Evolutionary conservation across 2,113 vertebrate genomes (phyloP).

Genomic region (Pterophyllum scalare): DNA sequence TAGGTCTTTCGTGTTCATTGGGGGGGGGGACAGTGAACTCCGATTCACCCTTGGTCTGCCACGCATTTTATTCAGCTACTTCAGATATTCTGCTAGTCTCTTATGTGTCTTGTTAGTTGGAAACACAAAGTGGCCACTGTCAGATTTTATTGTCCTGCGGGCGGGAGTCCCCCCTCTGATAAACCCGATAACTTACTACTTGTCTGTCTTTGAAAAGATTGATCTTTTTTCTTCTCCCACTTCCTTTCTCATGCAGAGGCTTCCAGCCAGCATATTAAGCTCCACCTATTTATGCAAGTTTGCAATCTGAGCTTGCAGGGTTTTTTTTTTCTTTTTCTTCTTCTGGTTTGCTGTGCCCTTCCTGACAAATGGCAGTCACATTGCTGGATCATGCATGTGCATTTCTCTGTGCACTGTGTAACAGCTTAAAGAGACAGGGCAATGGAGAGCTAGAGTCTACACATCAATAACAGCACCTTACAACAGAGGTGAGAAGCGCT

Average conservation of each 20-base stretch:
- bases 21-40: conserved; percentile 39
- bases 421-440: conserved; percentile 69
- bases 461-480: conserved; percentile 83
- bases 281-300: conserved; percentile 92
- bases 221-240: conserved; percentile 66
- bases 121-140: conserved; percentile 77
- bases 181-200: conserved; percentile 73
- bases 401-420: conserved; percentile 14
- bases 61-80: conserved; percentile 24
- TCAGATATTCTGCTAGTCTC: conserved; percentile 22
- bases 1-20: conserved; percentile 13
- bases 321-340: conserved; percentile 56
- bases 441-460: conserved; percentile 80
- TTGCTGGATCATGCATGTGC: conserved; percentile 32
- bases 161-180: conserved; percentile 63
- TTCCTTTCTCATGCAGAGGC: conserved; percentile 70
- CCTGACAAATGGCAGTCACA: conserved; percentile 46
- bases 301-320: conserved; percentile 91
- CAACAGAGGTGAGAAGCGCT: conserved; percentile 86
- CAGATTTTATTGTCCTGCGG: conserved; percentile 48
- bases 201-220: conserved; percentile 83
- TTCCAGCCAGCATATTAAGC: conserved; percentile 78
- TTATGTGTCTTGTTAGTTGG: conserved; percentile 74
- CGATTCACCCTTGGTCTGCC: conserved; percentile 41
- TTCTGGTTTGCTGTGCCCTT: conserved; percentile 43